Base-by-base conservation (phyloP, 2,888 invertebrate species). In the Philhelius pedissequus region DNA sequence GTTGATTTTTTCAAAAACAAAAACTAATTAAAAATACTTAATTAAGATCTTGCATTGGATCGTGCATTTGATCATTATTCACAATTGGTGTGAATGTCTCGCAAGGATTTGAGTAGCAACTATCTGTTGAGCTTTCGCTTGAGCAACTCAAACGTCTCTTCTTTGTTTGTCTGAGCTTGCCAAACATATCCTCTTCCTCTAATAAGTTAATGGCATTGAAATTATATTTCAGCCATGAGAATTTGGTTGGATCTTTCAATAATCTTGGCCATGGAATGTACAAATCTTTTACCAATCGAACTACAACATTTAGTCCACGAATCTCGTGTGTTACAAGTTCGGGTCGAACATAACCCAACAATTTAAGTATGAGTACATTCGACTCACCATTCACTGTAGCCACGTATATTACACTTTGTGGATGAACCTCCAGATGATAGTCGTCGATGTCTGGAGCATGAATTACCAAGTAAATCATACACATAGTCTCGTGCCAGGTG, bases 401-500 rank as follows among this genome's bases (percentile, higher is more conserved):
- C 1, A 66, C 50, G 80, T 87, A 89, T 7, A 82, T 50, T 6
- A 89, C 45, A 11, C 70, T 64, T 40, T 86, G 66, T 20, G 70
- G 56, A 2, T 87, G 87, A 1, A 89, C 87, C 73, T 88, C 87
- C 4, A 89, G 76, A 13, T 84, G 79, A 54, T 89, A 89, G 13
- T 88, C 88, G 1, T 48, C 27, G n/a, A 89, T 79, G 75, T 89
- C 89, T 6, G 88, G 88, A 0, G 89, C 88, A 76, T 78, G 40
- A 35, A 89, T 89, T 6, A 87, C 84, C 27, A 89, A 35, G 78
- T 81, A 87, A 30, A 89, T 88, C 43, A 89, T 70, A 35, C 81
- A 88, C 81, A 89, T 88, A 13, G 89, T 88, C 73, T 89, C 88
- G 43, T 88, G 87, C 89, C 89, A 89, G 22, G 83, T 86, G 40